Evolutionary conservation across 2,797 vertebrate species (phyloP).

Genomic region (Pelochelys cantorii): DNA sequence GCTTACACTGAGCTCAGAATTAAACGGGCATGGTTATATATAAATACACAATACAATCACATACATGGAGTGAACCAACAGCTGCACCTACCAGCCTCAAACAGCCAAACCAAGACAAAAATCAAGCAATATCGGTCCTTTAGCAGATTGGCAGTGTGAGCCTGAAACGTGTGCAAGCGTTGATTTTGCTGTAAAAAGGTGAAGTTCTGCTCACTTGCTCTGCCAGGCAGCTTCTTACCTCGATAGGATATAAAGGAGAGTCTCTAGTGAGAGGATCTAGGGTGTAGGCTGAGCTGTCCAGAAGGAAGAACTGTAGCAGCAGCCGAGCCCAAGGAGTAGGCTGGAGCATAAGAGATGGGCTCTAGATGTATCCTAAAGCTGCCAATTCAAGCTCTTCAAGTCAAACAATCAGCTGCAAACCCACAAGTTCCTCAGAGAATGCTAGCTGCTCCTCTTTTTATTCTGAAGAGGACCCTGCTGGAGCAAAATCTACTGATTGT

Average conservation of each 20-base stretch:
- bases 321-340: background rate
- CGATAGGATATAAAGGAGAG: background rate
- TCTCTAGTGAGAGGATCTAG: background rate
- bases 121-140: background rate
- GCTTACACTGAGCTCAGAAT: accelerated
- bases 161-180: background rate
- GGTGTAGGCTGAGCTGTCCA: background rate
- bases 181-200: background rate
- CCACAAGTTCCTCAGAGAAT: background rate
- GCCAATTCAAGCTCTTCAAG: background rate
- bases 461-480: background rate
- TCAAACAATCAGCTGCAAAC: background rate
- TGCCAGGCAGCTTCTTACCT: too few species aligned
- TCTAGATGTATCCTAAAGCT: background rate
- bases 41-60: background rate
- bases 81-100: background rate
- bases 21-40: background rate
- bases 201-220: background rate
- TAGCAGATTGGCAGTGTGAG: background rate
- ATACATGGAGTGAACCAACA: background rate
- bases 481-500: background rate
- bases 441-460: background rate
- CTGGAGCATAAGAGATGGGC: background rate
- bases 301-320: background rate
- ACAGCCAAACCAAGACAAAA: background rate